These are phyloP conservation scores for Choloepus hoffmanni DNA, from an alignment of 2,113 vertebrate genomes.

Conservation along the genomic window DNA sequence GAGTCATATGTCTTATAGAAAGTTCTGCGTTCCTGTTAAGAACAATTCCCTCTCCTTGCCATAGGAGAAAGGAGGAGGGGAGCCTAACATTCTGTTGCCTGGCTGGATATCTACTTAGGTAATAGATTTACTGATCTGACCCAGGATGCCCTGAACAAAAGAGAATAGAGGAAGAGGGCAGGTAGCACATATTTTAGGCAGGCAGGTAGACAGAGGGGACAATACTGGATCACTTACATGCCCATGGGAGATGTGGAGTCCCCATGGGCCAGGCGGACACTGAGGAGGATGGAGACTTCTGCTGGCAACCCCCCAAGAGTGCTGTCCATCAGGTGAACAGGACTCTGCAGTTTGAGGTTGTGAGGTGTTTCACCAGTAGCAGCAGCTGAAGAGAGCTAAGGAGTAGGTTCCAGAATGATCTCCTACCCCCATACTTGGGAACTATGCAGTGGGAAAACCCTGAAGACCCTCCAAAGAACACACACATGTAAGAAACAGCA, in stretches of 20 bases:
- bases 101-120: too few species aligned
- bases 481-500: neutral
- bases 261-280: fast-evolving
- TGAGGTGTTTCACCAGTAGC: fast-evolving
- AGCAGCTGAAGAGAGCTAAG: neutral
- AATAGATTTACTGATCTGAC: neutral
- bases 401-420: neutral
- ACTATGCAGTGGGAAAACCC: neutral
- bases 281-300: neutral
- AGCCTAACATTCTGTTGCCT: neutral
- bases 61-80: neutral
- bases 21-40: neutral
- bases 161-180: neutral
- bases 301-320: neutral
- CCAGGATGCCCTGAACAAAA: neutral
- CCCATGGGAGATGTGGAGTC: neutral
- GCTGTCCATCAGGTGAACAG: neutral
- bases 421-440: neutral
- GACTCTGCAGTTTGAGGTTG: fast-evolving
- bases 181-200: neutral
- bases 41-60: neutral
- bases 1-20: neutral
- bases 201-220: neutral
- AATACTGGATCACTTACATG: fast-evolving
- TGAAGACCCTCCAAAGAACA: fast-evolving